Percentiles rank a stretch among this genome's conserved stretches.
phyloP scores from a whole-genome alignment of 2,888 invertebrate species.

The Euphydryas editha region DNA sequence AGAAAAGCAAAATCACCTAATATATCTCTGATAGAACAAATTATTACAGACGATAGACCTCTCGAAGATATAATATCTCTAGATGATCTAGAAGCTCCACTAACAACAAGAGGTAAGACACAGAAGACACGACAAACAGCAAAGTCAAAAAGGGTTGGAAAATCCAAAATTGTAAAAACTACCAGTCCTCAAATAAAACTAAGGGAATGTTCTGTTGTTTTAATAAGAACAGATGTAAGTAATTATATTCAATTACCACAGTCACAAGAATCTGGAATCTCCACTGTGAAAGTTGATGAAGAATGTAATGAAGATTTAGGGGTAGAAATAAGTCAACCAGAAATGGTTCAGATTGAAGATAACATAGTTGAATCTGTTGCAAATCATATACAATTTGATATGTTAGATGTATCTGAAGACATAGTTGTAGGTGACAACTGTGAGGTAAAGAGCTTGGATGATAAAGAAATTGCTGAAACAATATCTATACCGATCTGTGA shows the following conservation, averaged over 20 bases:
- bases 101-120: constrained; percentile 45
- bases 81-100: constrained; percentile 63
- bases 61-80: constrained; percentile 74
- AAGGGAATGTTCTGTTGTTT: constrained; percentile 64
- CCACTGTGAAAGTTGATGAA: not conserved
- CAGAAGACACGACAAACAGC: constrained; percentile 44
- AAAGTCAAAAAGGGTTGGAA: constrained; percentile 50
- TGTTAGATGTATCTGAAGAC: constrained; percentile 78
- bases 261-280: not conserved
- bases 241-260: constrained; percentile 47
- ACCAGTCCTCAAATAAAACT: constrained; percentile 45
- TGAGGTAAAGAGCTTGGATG: constrained; percentile 59
- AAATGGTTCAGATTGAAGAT: constrained; percentile 21
- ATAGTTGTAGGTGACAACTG: constrained; percentile 70
- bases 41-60: constrained; percentile 72
- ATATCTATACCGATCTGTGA: constrained; percentile 54
- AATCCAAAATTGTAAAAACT: constrained; percentile 42
- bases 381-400: constrained; percentile 71
- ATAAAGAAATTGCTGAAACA: constrained; percentile 54
- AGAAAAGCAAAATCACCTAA: constrained; percentile 64
- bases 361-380: constrained; percentile 46
- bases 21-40: constrained; percentile 75
- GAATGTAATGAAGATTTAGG: constrained; percentile 18
- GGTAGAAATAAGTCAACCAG: constrained; percentile 23
- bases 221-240: constrained; percentile 58